Percentiles rank a stretch among this genome's conserved stretches.
These are phyloP conservation scores for Rhynchophorus ferrugineus DNA, from an alignment of 1,140 invertebrate species.

Conservation along the genomic window DNA sequence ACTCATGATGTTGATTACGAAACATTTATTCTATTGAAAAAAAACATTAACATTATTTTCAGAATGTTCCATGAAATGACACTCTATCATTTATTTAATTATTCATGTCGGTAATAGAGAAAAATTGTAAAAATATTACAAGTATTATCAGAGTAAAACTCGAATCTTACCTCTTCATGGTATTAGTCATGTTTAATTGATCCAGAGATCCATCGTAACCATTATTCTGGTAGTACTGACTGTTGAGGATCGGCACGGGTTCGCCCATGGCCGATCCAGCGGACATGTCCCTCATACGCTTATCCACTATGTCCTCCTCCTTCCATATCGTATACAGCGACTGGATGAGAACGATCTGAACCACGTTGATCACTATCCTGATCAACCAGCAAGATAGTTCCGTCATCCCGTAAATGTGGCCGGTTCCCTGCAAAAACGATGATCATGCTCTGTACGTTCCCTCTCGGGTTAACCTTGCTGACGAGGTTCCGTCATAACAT, in stretches of 20 bases:
- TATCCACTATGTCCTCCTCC: slow-evolving; percentile 42
- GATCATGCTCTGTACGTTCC: not conserved
- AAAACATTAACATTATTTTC: too few relatives aligned
- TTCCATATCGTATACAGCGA: slow-evolving; percentile 51
- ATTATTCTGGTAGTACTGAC: slow-evolving; percentile 38
- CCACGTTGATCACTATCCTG: slow-evolving; percentile 49
- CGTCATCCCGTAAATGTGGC: slow-evolving; percentile 52
- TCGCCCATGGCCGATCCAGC: slow-evolving; percentile 35
- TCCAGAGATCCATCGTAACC: slow-evolving; percentile 35
- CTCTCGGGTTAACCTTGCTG: not conserved
- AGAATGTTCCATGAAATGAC: too few relatives aligned
- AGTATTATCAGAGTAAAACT: too few relatives aligned
- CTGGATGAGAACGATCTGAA: slow-evolving; percentile 52
- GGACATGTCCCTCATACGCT: slow-evolving; percentile 39
- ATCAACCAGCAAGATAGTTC: slow-evolving; percentile 54
- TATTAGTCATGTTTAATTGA: slow-evolving; percentile 25
- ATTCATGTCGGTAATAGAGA: too few relatives aligned
- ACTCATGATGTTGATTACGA: too few relatives aligned
- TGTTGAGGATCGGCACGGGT: slow-evolving; percentile 21
- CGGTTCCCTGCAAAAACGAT: slow-evolving; percentile 46
- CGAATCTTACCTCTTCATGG: slow-evolving; percentile 32
- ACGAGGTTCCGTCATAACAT: not conserved
- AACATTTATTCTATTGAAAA: too few relatives aligned
- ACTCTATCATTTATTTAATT: slow-evolving; percentile 3
- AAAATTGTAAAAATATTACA: too few relatives aligned